Base-by-base conservation (phyloP, 1,140 invertebrate species). In the Rhynchophorus ferrugineus region DNA sequence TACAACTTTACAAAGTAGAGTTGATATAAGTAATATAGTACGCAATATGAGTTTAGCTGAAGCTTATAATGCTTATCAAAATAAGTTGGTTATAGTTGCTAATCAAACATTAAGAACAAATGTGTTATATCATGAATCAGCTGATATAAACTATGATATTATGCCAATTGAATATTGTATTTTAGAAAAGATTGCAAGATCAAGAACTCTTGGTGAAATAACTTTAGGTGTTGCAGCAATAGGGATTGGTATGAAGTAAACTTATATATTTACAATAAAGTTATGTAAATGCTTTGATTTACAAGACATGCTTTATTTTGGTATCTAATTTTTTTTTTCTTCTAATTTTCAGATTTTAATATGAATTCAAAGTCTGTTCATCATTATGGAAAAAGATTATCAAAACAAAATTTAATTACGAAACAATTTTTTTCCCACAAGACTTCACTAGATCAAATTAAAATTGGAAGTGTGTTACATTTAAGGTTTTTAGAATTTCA, bases 121-220 rank as follows among this genome's bases (percentile, higher is more conserved):
- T 43, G 77, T 80, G 0, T 62, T 91, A 17, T 70, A 82, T 21
- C 74, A 73, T 9, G 60, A 66, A 6, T 64, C 71, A 9, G 59
- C 68, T 22, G 74, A 76, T 61, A 78, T 79, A n/a, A 65, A 64
- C 3, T 57, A 77, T 6, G 73, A 80, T 20, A 48, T 87, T 13
- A 72, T 72, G 1, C 43, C 75, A 2, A 67, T 75, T 6, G 79
- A 82, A 56, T 92, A 87, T 63, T 82, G 82, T 57, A 72, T 91
- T 17, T 67, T 89, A 20, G 89, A 92, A 72, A 69, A 80, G 61
- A 80, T 92, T 48, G 89, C 84, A n/a, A 75, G 86, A 56, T 69
- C 80, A 16, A 73, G 88, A 13, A 75, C 78, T 47, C 74, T 78
- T 58, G 87, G 88, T 0, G 84, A 86, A 67, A 71, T 83, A 5